A percentile compares a stretch with the other conserved stretches of the same genome.
Conservation (phyloP, 2,888 invertebrate species). For the Cephus sareptanus region DNA sequence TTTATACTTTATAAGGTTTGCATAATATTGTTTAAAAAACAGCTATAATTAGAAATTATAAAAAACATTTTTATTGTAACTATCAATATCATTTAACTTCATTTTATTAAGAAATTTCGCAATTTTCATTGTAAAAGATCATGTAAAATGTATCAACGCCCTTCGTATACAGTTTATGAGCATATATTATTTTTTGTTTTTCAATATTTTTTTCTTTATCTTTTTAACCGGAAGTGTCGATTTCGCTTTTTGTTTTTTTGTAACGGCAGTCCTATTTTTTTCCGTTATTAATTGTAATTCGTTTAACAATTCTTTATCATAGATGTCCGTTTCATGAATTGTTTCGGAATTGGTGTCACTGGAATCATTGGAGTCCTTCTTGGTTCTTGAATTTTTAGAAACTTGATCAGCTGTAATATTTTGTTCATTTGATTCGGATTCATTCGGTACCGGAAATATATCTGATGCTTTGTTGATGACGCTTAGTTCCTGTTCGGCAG, state of each 20-base stretch:
- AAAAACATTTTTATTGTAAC: not conserved
- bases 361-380: not conserved
- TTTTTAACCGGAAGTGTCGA: not conserved
- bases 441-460: not conserved
- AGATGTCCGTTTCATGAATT: not conserved
- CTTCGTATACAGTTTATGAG: not conserved
- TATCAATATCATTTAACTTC: not conserved
- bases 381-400: not conserved
- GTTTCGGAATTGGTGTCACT: conserved; percentile 3
- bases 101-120: not conserved
- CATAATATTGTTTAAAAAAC: not conserved
- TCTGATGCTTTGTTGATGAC: not conserved
- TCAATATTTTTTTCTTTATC: not conserved
- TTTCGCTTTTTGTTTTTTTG: not conserved
- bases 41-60: not conserved
- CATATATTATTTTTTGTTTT: not conserved
- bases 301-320: conserved; percentile 7
- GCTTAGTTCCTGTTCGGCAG: not conserved
- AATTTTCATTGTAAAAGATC: not conserved
- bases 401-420: not conserved
- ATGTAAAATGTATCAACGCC: not conserved
- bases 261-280: not conserved
- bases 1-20: not conserved
- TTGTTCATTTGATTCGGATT: not conserved
- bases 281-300: conserved; percentile 6